These are phyloP conservation scores for Nesidiocoris tenuis DNA, from an alignment of 2,888 invertebrate genomes.

Conservation along the genomic window DNA sequence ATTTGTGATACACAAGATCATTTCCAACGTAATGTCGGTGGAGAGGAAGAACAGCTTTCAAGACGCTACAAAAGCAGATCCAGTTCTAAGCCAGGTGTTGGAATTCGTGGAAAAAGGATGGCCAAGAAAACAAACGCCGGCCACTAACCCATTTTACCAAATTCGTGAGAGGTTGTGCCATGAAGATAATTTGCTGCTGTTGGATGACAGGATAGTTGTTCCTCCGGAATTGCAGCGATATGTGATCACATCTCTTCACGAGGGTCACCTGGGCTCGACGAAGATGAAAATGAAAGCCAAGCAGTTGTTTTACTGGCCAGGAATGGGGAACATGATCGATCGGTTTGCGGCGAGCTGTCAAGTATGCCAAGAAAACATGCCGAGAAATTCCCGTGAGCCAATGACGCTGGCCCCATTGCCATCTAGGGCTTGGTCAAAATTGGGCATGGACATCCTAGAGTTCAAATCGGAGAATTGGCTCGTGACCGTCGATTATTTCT, in stretches of 20 bases:
- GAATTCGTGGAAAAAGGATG: no score
- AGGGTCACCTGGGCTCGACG: background rate
- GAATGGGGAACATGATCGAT: background rate
- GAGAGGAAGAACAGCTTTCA: background rate
- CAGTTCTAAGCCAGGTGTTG: no score
- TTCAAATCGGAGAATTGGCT: background rate
- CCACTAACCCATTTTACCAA: background rate
- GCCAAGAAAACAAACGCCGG: no score
- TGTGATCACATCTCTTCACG: background rate
- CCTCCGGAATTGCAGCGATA: background rate
- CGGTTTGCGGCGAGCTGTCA: background rate
- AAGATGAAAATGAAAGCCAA: background rate
- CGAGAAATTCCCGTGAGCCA: background rate
- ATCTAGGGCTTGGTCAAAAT: background rate
- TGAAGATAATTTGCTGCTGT: background rate
- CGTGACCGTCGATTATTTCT: slow-evolving; percentile 11
- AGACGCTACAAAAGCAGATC: background rate
- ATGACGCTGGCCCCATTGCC: background rate
- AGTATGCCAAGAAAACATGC: slow-evolving; percentile 4
- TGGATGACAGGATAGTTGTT: background rate
- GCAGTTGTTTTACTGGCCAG: background rate
- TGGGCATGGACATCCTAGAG: slow-evolving; percentile 3
- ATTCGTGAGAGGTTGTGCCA: background rate
- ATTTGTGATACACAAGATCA: background rate
- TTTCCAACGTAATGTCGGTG: no score